A percentile compares a stretch with the other conserved stretches of the same genome.
Conservation (phyloP, 2,797 vertebrate genomes). For the Bradypodion pumilum region DNA sequence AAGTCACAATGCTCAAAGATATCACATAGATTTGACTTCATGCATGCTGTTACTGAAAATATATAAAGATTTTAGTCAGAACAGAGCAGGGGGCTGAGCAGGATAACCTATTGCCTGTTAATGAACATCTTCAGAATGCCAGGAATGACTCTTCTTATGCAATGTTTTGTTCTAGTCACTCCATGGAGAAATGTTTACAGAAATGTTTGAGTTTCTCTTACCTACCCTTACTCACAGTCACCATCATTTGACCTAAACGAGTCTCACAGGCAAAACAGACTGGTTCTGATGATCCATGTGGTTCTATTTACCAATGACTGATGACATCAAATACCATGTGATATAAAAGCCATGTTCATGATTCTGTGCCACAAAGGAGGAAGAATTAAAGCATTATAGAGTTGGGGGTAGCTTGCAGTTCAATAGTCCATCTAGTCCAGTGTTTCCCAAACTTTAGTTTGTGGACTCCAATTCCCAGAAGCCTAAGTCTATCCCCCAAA, state of each 20-base stretch:
- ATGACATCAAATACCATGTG: background rate
- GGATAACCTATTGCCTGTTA: background rate
- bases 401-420: background rate
- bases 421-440: background rate
- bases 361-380: background rate
- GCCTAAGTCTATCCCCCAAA: no score
- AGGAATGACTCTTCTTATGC: background rate
- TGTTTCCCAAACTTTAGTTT: no score
- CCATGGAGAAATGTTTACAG: background rate
- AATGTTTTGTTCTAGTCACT: background rate
- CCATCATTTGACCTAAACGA: background rate
- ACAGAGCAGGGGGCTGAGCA: background rate
- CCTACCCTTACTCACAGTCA: background rate
- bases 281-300: background rate
- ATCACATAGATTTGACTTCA: conserved; percentile 50
- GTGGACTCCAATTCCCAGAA: no score
- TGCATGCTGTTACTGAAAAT: background rate
- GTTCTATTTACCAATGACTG: background rate
- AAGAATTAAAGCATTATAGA: background rate
- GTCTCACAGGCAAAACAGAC: background rate
- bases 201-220: background rate
- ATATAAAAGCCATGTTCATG: background rate
- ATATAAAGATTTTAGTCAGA: background rate
- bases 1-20: conserved; percentile 57
- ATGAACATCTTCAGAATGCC: background rate